Evolutionary conservation across 2,888 invertebrate species (phyloP).

Genomic region (Dastarcus helophoroides): DNA sequence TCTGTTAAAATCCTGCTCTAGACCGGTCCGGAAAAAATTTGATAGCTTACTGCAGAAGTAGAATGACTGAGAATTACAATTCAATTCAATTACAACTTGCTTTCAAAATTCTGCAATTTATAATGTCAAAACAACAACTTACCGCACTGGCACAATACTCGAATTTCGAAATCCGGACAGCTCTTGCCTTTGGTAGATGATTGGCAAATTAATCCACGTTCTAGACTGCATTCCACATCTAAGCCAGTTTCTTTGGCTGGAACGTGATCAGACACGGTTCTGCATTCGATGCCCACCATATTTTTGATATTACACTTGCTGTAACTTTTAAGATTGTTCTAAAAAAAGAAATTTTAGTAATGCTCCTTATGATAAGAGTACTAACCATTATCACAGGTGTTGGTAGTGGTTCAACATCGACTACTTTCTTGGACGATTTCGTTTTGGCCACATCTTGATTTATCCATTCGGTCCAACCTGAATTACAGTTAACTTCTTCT

Average conservation of each 20-base stretch:
- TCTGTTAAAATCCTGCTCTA: too few species aligned
- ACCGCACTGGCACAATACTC: slow-evolving; percentile 58
- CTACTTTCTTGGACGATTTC: slow-evolving; percentile 25
- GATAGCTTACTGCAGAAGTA: too few species aligned
- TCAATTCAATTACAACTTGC: too few species aligned
- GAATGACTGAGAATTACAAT: too few species aligned
- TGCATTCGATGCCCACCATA: slow-evolving; percentile 66
- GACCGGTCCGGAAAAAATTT: too few species aligned
- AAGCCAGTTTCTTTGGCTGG: slow-evolving; percentile 58
- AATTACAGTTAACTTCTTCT: slow-evolving; percentile 48
- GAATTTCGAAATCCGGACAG: slow-evolving; percentile 77
- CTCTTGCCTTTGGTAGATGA: slow-evolving; percentile 25
- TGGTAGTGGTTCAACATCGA: slow-evolving; percentile 50
- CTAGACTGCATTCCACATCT: slow-evolving; percentile 63
- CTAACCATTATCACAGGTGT: slow-evolving; percentile 42
- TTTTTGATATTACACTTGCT: slow-evolving; percentile 49
- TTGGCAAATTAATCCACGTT: slow-evolving; percentile 59
- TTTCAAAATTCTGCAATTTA: too few species aligned
- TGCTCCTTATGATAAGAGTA: too few species aligned
- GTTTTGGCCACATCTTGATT: slow-evolving; percentile 43
- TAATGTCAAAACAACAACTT: too few species aligned
- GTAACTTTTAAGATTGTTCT: slow-evolving; percentile 34
- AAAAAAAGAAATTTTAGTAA: slow-evolving; percentile 11
- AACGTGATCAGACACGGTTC: slow-evolving; percentile 52
- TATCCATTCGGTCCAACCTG: slow-evolving; percentile 75